Base-by-base conservation (phyloP, 2,113 vertebrate genomes). In the Nettapus auritus region DNA sequence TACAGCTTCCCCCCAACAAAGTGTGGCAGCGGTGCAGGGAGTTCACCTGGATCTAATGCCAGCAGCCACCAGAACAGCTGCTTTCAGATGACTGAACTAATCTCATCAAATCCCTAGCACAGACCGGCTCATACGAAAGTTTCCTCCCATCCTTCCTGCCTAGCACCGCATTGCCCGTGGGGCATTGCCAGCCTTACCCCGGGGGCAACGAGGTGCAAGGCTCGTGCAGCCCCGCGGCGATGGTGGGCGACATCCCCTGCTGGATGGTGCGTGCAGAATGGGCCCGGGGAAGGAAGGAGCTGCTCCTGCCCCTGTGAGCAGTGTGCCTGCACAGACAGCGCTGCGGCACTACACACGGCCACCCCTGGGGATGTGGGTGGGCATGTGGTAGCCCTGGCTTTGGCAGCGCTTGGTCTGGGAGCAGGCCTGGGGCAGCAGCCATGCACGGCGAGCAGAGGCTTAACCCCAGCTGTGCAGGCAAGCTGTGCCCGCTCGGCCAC, bases 341-440 rank as follows among this genome's bases (percentile, higher is more conserved):
- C 59, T 1, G 1, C 31, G 75, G 28, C 25, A 1, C 16, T 3
- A 0, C 17, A 2, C 26, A 11, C 18, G 8, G 1, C 1, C 2
- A 8, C 2, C 7, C 33, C 25, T 2, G 8, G 10, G 26, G 36
- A 52, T 6, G 2, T 1, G 2, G 52, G 36, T n/a, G 48, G n/a
- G 5, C 75, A 48, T 46, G 63, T 25, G n/a, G 55, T 10, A 7
- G 14, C n/a, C 19, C 34, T 25, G 3, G 1, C 59, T 34, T 42
- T 50, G 42, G 34, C 20, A 20, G 59, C 1, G 0, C 60, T 64
- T 29, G 11, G 23, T 17, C 26, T 55, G 25, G 48, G 48, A 50
- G 48, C 11, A 11, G 53, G 28, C 53, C 28, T 29, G 26, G 20
- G 46, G 46, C 46, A 48, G 53, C 53, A 55, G 53, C 23, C 23